Evolutionary conservation across 2,797 vertebrate species (phyloP).

Genomic region (Meda fulgida): DNA sequence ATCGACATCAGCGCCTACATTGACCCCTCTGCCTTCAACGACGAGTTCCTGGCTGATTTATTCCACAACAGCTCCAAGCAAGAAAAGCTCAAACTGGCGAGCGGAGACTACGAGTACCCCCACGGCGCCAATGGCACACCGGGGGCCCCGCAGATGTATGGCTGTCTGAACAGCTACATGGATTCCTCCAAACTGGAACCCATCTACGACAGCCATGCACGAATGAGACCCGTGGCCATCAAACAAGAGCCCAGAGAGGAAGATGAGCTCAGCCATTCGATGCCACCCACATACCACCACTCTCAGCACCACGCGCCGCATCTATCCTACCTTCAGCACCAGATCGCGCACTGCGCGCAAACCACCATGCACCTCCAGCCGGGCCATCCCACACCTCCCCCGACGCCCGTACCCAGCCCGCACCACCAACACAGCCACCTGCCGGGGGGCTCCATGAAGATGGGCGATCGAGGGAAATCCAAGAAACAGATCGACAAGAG

Average conservation of each 20-base stretch:
- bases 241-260: conserved; percentile 93
- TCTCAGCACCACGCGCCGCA: conserved; percentile 79
- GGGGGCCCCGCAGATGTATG: conserved; percentile 75
- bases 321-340: conserved; percentile 92
- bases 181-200: conserved; percentile 88
- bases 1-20: conserved; percentile 99
- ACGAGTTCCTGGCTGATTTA: conserved; percentile 96
- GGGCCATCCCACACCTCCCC: conserved; percentile 93
- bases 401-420: conserved; percentile 93
- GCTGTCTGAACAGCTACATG: conserved; percentile 81
- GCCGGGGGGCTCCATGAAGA: conserved; percentile 76
- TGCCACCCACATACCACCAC: conserved; percentile 79
- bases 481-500: conserved; percentile 95
- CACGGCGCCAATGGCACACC: conserved; percentile 62
- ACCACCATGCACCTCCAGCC: conserved; percentile 96
- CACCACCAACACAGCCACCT: conserved; percentile 79
- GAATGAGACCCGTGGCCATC: conserved; percentile 88
- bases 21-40: conserved; percentile 95
- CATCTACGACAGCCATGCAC: conserved; percentile 83
- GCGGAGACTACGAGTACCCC: conserved; percentile 82
- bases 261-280: conserved; percentile 81
- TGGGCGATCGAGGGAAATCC: conserved; percentile 79
- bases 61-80: conserved; percentile 93
- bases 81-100: conserved; percentile 81
- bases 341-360: conserved; percentile 95